Percentiles rank a stretch among this genome's conserved stretches.
Evolutionary conservation across 53 echinoderm and acorn worm species (phyloP).

Genomic region (Echinometra lucunter): DNA sequence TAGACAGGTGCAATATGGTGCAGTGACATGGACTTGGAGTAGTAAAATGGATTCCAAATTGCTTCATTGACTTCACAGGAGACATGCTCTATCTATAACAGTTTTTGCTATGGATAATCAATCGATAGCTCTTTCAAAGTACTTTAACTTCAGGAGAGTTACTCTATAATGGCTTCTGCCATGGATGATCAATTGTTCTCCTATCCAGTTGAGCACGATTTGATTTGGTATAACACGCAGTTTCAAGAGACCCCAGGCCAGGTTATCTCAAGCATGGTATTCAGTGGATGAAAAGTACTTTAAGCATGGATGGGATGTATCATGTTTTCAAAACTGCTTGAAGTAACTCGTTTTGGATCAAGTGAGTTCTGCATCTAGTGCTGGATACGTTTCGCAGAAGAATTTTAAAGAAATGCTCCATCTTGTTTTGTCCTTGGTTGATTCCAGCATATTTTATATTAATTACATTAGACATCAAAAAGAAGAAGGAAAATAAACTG

Average conservation of each 20-base stretch:
- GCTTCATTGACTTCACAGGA: background rate
- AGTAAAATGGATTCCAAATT: conserved; percentile 3
- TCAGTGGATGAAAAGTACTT: too few relatives aligned
- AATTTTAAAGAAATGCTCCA: background rate
- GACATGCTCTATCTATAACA: background rate
- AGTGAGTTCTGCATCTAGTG: background rate
- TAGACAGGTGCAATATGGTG: background rate
- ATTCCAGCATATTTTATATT: too few relatives aligned
- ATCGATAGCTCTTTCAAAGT: background rate
- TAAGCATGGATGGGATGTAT: too few relatives aligned
- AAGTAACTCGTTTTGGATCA: background rate
- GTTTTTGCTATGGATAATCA: background rate
- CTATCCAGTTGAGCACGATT: too few relatives aligned
- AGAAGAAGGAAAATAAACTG: background rate
- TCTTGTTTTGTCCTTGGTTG: background rate
- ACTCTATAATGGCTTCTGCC: too few relatives aligned
- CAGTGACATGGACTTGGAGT: background rate
- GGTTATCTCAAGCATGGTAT: too few relatives aligned
- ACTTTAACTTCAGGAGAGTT: too few relatives aligned
- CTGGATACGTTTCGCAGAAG: background rate
- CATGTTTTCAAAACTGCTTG: background rate
- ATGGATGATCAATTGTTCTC: background rate
- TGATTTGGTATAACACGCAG: too few relatives aligned
- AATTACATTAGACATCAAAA: background rate
- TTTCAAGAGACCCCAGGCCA: too few relatives aligned